phyloP scores from a whole-genome alignment of 2,113 vertebrate species.

The Lucifuga dentata region DNA sequence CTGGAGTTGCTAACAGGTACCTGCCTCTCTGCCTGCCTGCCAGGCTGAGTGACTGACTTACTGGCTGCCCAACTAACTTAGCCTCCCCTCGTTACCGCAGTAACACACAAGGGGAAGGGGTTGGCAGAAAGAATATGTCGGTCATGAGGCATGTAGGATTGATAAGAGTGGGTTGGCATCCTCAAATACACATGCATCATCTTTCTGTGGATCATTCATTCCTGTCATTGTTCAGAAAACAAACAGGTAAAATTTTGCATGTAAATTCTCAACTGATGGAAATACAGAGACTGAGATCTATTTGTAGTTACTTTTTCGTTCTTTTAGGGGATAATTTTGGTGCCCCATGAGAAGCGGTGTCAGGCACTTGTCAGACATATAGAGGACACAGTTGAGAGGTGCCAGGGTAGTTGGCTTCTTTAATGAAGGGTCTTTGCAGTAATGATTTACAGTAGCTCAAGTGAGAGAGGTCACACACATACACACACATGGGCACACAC shows the following conservation, averaged over 20 bases:
- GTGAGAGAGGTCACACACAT: constrained; percentile 56
- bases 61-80: constrained; percentile 37
- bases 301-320: constrained; percentile 27
- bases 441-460: constrained; percentile 74
- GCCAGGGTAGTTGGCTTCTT: constrained; percentile 53
- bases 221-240: not conserved
- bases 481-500: constrained; percentile 18
- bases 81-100: constrained; percentile 27
- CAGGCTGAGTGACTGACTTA: constrained; percentile 43
- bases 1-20: constrained; percentile 66
- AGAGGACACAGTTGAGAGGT: constrained; percentile 55
- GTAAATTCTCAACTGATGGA: not conserved
- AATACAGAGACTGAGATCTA: constrained; percentile 7
- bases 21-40: constrained; percentile 49
- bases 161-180: constrained; percentile 11
- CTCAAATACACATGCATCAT: constrained; percentile 7
- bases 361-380: constrained; percentile 38
- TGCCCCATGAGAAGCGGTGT: constrained; percentile 33
- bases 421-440: constrained; percentile 62
- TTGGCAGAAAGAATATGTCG: constrained; percentile 12
- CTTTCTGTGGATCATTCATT: not conserved
- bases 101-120: constrained; percentile 15
- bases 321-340: constrained; percentile 36
- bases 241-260: not conserved
- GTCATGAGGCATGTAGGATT: not conserved